A percentile compares a stretch with the other conserved stretches of the same genome.
Conservation (phyloP, 2,797 vertebrate genomes). For the Muscicapa comitata region DNA sequence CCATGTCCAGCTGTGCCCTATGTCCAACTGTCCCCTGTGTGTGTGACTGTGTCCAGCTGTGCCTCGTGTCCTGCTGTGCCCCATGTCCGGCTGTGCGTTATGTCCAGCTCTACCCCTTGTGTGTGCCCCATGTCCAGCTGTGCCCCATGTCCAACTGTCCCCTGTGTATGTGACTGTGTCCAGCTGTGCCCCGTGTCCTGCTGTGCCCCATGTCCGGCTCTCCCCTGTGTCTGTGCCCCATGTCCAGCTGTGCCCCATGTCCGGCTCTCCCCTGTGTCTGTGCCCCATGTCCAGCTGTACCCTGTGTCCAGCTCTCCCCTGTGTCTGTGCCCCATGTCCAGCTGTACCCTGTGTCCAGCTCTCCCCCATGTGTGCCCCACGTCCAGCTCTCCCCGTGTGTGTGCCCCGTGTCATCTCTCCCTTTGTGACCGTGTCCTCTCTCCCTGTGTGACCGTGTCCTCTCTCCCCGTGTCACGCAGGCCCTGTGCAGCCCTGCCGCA, state of each 20-base stretch:
- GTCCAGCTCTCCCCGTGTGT: background rate
- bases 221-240: too few relatives aligned
- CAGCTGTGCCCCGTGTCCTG: accelerated
- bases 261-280: background rate
- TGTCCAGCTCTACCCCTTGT: too few relatives aligned
- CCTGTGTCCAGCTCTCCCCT: background rate
- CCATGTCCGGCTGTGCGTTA: too few relatives aligned
- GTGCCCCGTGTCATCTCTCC: background rate
- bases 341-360: background rate
- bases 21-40: background rate
- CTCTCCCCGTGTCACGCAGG: background rate
- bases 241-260: too few relatives aligned
- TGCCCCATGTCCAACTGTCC: too few relatives aligned
- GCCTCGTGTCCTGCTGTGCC: background rate
- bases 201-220: background rate
- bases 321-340: background rate
- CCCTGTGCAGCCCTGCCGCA: background rate
- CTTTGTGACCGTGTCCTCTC: background rate
- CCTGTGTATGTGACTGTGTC: background rate
- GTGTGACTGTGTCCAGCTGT: background rate
- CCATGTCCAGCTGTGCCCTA: too few relatives aligned
- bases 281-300: background rate
- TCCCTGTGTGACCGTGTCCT: accelerated
- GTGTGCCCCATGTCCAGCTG: too few relatives aligned
- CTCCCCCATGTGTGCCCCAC: background rate